Evolutionary conservation across 2,888 invertebrate genomes (phyloP).

Genomic region (Meteorus colon): DNA sequence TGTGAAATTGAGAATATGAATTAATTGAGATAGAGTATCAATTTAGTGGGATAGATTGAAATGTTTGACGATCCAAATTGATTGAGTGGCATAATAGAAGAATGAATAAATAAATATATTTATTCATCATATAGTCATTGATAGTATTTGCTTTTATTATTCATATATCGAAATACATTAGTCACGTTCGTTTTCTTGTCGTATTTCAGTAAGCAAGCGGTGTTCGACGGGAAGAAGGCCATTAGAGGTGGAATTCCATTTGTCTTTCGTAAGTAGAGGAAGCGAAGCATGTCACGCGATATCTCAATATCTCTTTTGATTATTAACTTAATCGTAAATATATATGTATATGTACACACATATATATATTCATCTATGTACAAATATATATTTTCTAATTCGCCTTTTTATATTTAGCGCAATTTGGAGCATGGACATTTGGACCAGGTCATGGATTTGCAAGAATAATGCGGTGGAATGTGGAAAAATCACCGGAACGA

Average conservation of each 20-base stretch:
- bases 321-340: conserved; percentile 7
- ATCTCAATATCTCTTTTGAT: conserved; percentile 37
- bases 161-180: conserved; percentile 25
- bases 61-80: not conserved
- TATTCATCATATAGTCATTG: conserved; percentile 26
- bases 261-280: conserved; percentile 91
- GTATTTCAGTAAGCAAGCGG: conserved; percentile 89
- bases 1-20: not conserved
- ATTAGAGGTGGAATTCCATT: conserved; percentile 97
- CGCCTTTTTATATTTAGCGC: conserved; percentile 78
- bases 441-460: conserved; percentile 98
- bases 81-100: not conserved
- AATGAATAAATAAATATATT: conserved; percentile 4
- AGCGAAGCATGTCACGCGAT: conserved; percentile 35
- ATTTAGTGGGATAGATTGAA: not conserved
- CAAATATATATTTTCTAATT: not conserved
- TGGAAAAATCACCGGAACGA: conserved; percentile 91
- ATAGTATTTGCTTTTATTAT: conserved; percentile 43
- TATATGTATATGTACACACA: not conserved
- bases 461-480: conserved; percentile 91
- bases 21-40: not conserved
- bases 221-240: conserved; percentile 96
- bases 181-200: conserved; percentile 49
- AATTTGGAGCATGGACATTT: conserved; percentile 95
- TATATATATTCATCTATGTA: too few species aligned